Evolutionary conservation across 1,140 invertebrate species (phyloP).

Genomic region (Penaeus japonicus): DNA sequence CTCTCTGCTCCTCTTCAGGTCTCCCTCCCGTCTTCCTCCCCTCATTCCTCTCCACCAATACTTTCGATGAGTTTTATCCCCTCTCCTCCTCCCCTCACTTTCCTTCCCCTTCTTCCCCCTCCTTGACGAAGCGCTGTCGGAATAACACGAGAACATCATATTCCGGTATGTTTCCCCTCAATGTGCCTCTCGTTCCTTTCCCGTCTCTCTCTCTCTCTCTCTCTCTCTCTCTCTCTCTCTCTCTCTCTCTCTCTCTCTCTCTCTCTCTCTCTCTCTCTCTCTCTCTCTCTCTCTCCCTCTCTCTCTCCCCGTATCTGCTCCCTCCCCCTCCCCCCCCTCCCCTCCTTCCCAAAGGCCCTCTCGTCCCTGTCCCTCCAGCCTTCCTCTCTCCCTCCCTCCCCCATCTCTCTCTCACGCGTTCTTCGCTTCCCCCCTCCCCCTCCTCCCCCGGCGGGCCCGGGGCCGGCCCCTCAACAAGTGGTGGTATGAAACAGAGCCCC

Average conservation of each 20-base stretch:
- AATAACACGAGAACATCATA: too few species aligned
- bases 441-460: neutral
- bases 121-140: too few species aligned
- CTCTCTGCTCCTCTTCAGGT: too few species aligned
- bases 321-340: neutral
- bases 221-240: conserved; percentile 20
- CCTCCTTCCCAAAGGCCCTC: neutral
- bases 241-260: neutral
- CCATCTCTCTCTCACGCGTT: neutral
- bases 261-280: neutral
- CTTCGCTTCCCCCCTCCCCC: neutral
- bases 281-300: neutral
- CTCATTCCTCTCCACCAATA: too few species aligned
- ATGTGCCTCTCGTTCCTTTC: neutral
- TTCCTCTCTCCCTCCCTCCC: neutral
- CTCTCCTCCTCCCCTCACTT: too few species aligned
- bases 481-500: conserved; percentile 4
- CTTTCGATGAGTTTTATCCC: too few species aligned
- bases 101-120: too few species aligned
- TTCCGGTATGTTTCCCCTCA: neutral
- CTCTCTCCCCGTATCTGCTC: neutral
- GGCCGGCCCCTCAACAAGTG: conserved; percentile 7
- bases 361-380: neutral
- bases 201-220: neutral
- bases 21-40: too few species aligned